phyloP scores from a whole-genome alignment of 2,888 invertebrate species.

The Tachina lurida region DNA sequence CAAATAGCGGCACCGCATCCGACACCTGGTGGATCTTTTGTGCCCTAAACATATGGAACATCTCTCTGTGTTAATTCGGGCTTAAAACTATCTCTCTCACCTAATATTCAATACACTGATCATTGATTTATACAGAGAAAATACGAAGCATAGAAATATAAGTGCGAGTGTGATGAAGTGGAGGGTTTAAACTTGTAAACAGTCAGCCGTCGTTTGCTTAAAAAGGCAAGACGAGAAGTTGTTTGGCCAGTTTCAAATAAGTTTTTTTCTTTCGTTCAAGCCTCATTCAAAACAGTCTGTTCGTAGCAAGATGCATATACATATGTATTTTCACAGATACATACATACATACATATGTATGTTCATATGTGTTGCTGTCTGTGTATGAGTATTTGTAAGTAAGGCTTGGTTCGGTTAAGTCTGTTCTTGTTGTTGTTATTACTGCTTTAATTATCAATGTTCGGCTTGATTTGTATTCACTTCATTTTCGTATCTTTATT shows the following conservation, averaged over 20 bases:
- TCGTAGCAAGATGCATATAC: constrained; percentile 13
- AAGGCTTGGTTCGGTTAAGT: constrained; percentile 43
- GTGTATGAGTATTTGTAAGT: constrained; percentile 21
- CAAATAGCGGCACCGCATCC: too few species aligned
- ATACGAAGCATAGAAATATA: neutral
- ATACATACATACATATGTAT: constrained; percentile 9
- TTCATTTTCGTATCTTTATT: constrained; percentile 64
- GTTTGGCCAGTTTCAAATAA: constrained; percentile 78
- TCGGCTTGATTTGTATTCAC: constrained; percentile 67
- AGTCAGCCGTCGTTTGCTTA: constrained; percentile 55
- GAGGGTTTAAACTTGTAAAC: constrained; percentile 16
- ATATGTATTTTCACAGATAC: neutral
- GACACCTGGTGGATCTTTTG: too few species aligned
- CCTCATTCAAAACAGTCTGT: constrained; percentile 65
- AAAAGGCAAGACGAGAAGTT: constrained; percentile 78
- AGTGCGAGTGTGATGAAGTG: constrained; percentile 4
- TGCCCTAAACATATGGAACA: too few species aligned
- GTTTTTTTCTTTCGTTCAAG: constrained; percentile 49
- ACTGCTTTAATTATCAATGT: constrained; percentile 45
- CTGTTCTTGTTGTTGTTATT: constrained; percentile 33
- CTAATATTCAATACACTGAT: constrained; percentile 19
- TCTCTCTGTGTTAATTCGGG: neutral
- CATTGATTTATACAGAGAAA: neutral
- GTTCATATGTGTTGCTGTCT: neutral
- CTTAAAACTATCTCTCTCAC: constrained; percentile 16